Base-by-base conservation (phyloP, 1,140 invertebrate genomes). In the Notospermus geniculatus region DNA sequence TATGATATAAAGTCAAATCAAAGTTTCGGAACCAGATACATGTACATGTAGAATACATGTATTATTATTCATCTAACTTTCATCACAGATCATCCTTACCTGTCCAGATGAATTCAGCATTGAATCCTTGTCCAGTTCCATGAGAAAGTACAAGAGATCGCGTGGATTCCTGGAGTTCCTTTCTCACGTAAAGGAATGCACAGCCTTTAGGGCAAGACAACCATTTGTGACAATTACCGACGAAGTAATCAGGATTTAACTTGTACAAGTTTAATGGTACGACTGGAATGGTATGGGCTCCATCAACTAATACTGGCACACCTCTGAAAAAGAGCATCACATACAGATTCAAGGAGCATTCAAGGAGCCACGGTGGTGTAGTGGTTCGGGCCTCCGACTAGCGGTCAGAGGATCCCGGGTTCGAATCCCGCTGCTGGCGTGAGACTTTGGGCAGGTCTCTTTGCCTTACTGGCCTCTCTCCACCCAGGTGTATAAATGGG, bases 181-280 rank as follows among this genome's bases (percentile, higher is more conserved):
- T 69, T 27, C 63, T 68, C 0, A 79, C 78, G 67, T 77, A 81
- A 50, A 80, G 43, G 50, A 80, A 71, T 19, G 76, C 79, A 54
- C 67, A 66, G 27, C 79, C 78, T 65, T 80, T 80, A 0, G 75
- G 75, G 55, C 66, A 68, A 60, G 73, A 79, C 22, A 81, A 70
- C 79, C 79, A 81, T 65, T 81, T 81, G 63, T 81, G 79, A 27
- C 69, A 71, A 70, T 80, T 80, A 25, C 76, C 73, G 0, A 76
- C 69, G 63, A 80, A 80, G 62, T 68, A 79, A 45, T 80, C 78
- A 41, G 73, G 64, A 46, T 71, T 62, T 19, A 78, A 60, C 19
- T 60, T 30, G 11, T 23, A 50, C 11, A 80, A 54, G 52, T 75
- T 53, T 9, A 79, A 54, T 32, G 62, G 54, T 11, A 78, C 46